Base-by-base conservation (phyloP, 2,888 invertebrate genomes). In the Macaria liturata region DNA sequence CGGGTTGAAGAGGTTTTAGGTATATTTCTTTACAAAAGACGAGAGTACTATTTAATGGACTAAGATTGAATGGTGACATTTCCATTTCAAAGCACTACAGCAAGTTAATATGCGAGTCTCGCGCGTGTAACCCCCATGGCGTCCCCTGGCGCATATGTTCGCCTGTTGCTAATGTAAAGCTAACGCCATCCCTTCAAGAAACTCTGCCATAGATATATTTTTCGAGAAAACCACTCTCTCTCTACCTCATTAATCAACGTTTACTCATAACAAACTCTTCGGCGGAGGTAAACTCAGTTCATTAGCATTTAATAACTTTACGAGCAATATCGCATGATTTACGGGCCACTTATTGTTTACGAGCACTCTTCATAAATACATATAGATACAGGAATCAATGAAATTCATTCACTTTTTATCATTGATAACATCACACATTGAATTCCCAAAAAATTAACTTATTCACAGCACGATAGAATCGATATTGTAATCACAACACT, bases 161-260 rank as follows among this genome's bases (percentile, higher is more conserved):
- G 59, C 59, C 55, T 60, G 55, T 60, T 60, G 59, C 59, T 60
- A 56, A 60, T 49, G 40, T 46, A 31, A 52, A 46, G 37, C 37
- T 20, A 20, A 20, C 20, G 20, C 20, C 20, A 20, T 20, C 2
- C 20, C 20, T 20, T 20, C 20, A 20, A 20, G 20, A 1, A 20
- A 20, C 20, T 20, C 20, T 20, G 20, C 20, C 20, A 20, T 20
- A 20, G 20, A 20, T 20, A 20, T 20, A 20, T 20, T 20, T 20
- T 20, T 37, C 49, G 47, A 45, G 49, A 53, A 57, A 57, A 53
- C 45, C 32, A 49, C 44, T 39, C 32, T 45, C 44, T 32, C 20
- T 42, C 32, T 40, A 32, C 43, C 42, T 37, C 44, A 39, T 39
- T 45, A 57, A 48, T 39, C 45, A 45, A 53, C 32, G 47, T 56